phyloP scores from a whole-genome alignment of 2,113 vertebrate species.

The Menura novaehollandiae region DNA sequence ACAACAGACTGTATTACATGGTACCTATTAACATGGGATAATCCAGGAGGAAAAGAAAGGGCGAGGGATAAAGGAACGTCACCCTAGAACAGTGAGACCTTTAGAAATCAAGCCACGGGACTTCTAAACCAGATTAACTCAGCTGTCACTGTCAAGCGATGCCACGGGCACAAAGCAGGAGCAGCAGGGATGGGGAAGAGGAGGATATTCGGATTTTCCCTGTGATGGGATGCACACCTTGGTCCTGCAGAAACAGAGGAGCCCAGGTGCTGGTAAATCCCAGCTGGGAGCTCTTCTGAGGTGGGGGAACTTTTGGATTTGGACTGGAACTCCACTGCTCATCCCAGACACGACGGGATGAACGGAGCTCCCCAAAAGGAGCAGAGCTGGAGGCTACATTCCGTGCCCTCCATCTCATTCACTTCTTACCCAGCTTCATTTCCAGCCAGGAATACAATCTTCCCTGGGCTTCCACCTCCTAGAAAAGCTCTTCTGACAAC shows the following conservation, averaged over 20 bases:
- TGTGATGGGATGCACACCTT: background rate
- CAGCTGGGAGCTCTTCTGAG: background rate
- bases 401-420: background rate
- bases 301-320: background rate
- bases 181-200: background rate
- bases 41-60: conserved; percentile 38
- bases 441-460: background rate
- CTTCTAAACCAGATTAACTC: background rate
- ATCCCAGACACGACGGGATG: background rate
- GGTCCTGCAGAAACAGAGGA: background rate
- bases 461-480: background rate
- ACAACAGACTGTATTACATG: background rate
- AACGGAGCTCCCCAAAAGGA: rapidly evolving
- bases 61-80: background rate
- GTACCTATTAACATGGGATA: conserved; percentile 15
- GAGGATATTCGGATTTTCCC: background rate
- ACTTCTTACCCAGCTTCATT: background rate
- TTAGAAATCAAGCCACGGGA: background rate
- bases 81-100: background rate
- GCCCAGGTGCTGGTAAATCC: background rate
- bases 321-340: background rate
- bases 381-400: background rate
- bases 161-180: background rate
- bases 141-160: background rate
- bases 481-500: background rate